A percentile compares a stretch with the other conserved stretches of the same genome.
phyloP scores from a whole-genome alignment of 2,888 invertebrate species.

The Hypolimnas misippus region DNA sequence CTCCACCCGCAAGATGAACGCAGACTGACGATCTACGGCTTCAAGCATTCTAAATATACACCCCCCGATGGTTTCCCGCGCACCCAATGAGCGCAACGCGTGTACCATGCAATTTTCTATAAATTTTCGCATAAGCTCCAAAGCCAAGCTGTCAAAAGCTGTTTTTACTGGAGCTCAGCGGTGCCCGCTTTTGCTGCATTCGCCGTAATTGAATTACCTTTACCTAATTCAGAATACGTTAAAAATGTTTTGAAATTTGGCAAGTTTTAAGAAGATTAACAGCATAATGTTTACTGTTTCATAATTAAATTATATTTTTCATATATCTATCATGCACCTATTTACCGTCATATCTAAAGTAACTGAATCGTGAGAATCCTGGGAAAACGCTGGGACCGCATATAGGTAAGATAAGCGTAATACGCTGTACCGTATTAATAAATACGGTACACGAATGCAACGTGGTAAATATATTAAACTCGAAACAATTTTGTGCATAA shows the following conservation, averaged over 20 bases:
- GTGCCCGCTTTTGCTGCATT: slow-evolving; percentile 58
- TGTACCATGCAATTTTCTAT: slow-evolving; percentile 81
- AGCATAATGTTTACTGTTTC: not conserved
- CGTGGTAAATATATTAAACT: too few relatives aligned
- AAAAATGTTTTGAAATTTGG: slow-evolving; percentile 29
- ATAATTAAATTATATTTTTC: not conserved
- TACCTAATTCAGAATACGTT: slow-evolving; percentile 50
- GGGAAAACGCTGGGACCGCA: not conserved
- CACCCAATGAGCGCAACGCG: slow-evolving; percentile 73
- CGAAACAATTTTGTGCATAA: too few relatives aligned
- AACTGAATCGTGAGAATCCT: not conserved
- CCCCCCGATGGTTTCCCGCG: slow-evolving; percentile 74
- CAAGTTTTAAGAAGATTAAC: slow-evolving; percentile 6
- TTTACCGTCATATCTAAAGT: not conserved
- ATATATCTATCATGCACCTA: too few relatives aligned
- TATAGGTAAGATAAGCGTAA: too few relatives aligned
- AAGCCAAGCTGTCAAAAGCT: slow-evolving; percentile 80
- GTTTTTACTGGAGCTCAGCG: slow-evolving; percentile 68
- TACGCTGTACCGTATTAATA: too few relatives aligned
- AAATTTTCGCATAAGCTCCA: slow-evolving; percentile 81
- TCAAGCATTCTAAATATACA: slow-evolving; percentile 80
- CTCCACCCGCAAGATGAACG: slow-evolving; percentile 63
- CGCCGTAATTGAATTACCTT: slow-evolving; percentile 74
- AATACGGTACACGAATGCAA: too few relatives aligned
- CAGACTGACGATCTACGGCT: slow-evolving; percentile 68